A percentile compares a stretch with the other conserved stretches of the same genome.
phyloP scores from a whole-genome alignment of 1,140 invertebrate species.

The Ceratosolen solmsi region DNA sequence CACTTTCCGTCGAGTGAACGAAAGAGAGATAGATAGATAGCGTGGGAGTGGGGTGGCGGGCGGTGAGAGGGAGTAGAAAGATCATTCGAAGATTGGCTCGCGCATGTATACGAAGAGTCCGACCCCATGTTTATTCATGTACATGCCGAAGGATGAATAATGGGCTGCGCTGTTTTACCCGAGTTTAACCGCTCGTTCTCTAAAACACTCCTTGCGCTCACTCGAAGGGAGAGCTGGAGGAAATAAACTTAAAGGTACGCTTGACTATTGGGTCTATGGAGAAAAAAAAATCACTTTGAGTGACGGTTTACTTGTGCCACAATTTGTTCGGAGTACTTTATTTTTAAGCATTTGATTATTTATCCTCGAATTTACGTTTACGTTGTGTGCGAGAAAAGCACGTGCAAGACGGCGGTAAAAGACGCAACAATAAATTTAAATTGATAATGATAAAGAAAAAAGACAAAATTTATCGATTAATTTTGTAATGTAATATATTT shows the following conservation, averaged over 20 bases:
- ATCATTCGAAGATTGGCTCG: constrained; percentile 40
- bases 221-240: background rate
- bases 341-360: too few species aligned
- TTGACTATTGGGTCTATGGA: background rate
- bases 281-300: background rate
- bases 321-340: background rate
- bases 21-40: background rate
- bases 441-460: too few species aligned
- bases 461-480: too few species aligned
- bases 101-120: background rate
- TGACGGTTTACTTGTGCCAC: background rate
- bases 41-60: background rate
- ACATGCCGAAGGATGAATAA: constrained; percentile 50
- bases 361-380: background rate
- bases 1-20: constrained; percentile 33
- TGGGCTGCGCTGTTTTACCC: constrained; percentile 28
- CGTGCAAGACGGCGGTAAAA: background rate
- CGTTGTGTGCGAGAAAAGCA: background rate
- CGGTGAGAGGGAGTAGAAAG: constrained; percentile 30
- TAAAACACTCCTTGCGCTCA: background rate
- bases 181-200: constrained; percentile 23
- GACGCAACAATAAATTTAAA: too few species aligned
- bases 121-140: constrained; percentile 50
- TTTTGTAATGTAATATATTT: too few species aligned
- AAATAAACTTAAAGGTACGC: background rate